Conservation (phyloP, 2,113 vertebrate species). For the Alexandromys fortis region DNA sequence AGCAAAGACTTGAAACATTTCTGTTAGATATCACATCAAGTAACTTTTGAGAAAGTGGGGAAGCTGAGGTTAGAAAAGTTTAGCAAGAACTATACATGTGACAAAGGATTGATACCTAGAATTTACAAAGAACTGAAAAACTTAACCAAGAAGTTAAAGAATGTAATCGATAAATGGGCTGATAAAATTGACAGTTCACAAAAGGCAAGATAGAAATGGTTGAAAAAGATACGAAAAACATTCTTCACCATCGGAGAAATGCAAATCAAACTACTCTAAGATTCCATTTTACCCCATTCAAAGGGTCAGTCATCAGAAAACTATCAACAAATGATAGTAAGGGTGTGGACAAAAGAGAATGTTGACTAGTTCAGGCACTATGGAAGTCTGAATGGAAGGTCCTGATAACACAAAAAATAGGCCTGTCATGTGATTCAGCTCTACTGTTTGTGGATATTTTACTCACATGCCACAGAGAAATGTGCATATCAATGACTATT, state of each 20-base stretch:
- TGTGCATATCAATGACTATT: background rate
- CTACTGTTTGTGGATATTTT: background rate
- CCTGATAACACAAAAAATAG: background rate
- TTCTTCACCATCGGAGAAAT: background rate
- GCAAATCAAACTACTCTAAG: background rate
- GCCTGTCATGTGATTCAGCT: background rate
- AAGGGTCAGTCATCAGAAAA: background rate
- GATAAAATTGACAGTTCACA: background rate
- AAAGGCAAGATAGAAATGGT: background rate
- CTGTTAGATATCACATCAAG: background rate
- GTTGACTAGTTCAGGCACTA: background rate
- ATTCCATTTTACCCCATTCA: background rate
- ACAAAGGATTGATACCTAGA: background rate
- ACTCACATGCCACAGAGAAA: background rate
- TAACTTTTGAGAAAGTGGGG: background rate
- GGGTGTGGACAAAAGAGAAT: background rate
- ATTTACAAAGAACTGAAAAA: background rate
- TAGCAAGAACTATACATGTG: background rate
- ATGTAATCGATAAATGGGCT: background rate
- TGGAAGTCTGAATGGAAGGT: background rate
- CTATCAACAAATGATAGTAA: background rate
- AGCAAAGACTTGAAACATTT: background rate
- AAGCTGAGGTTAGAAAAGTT: constrained; percentile 27
- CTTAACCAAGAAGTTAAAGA: background rate
- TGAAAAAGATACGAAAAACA: background rate